Percentiles rank a stretch among this genome's conserved stretches.
Conservation (phyloP, 2,888 invertebrate species). For the Caenorhabditis wallacei region DNA sequence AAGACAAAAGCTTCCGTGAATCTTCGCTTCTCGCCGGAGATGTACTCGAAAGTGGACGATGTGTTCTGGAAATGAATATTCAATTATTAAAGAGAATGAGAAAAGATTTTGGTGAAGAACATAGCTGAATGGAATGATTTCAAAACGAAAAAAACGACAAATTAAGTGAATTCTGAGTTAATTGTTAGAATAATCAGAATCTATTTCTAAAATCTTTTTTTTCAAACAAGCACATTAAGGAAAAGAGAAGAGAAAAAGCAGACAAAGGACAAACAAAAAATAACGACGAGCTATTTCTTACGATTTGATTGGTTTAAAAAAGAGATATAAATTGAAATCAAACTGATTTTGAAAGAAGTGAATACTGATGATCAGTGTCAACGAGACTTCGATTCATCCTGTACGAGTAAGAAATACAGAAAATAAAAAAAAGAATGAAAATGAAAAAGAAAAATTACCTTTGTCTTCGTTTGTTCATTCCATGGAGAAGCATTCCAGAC, state of each 20-base stretch:
- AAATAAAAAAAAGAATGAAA: neutral
- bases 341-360: slow-evolving; percentile 50
- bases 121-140: neutral
- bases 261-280: slow-evolving; percentile 27
- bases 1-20: slow-evolving; percentile 40
- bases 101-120: neutral
- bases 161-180: no score
- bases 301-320: slow-evolving; percentile 4
- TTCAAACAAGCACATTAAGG: neutral
- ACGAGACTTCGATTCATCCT: slow-evolving; percentile 42
- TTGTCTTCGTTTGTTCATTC: slow-evolving; percentile 69
- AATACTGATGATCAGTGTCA: slow-evolving; percentile 51
- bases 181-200: no score
- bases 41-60: slow-evolving; percentile 18
- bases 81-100: no score
- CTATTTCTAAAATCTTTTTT: no score
- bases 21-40: slow-evolving; percentile 31
- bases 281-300: slow-evolving; percentile 35
- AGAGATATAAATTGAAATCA: slow-evolving; percentile 1
- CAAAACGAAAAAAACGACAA: no score
- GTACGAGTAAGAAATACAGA: slow-evolving; percentile 12
- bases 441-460: slow-evolving; percentile 48
- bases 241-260: slow-evolving; percentile 8
- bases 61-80: slow-evolving; percentile 8
- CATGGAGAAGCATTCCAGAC: slow-evolving; percentile 85